phyloP scores from a whole-genome alignment of 2,113 vertebrate species.

The Peromyscus californicus region DNA sequence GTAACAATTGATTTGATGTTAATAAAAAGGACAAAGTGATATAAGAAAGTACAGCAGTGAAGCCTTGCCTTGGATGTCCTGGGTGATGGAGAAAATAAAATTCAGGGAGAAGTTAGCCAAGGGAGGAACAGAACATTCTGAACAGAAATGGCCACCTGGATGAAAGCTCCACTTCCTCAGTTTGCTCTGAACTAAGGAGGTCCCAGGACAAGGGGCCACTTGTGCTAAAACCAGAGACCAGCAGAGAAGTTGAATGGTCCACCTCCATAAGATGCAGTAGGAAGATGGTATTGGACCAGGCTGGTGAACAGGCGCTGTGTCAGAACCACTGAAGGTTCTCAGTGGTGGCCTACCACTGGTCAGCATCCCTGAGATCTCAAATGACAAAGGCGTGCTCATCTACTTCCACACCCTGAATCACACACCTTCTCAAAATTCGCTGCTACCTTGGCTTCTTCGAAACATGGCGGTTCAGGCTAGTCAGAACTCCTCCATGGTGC shows the following conservation, averaged over 20 bases:
- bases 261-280: background rate
- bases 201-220: background rate
- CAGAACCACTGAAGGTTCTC: background rate
- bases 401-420: background rate
- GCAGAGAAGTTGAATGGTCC: background rate
- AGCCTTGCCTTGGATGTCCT: background rate
- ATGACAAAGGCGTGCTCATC: background rate
- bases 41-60: background rate
- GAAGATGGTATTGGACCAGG: too few species aligned
- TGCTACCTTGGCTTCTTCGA: background rate
- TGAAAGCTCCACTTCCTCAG: background rate
- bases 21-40: background rate
- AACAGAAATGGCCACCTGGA: background rate
- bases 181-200: background rate
- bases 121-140: background rate
- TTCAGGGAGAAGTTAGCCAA: background rate
- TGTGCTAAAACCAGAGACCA: background rate
- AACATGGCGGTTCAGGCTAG: accelerated
- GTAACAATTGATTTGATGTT: accelerated
- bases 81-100: background rate
- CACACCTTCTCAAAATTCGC: background rate
- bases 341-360: too few species aligned
- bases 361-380: background rate
- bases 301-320: background rate
- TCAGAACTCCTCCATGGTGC: background rate